Base-by-base conservation (phyloP, 1,140 invertebrate species). In the Caenorhabditis remanei region DNA sequence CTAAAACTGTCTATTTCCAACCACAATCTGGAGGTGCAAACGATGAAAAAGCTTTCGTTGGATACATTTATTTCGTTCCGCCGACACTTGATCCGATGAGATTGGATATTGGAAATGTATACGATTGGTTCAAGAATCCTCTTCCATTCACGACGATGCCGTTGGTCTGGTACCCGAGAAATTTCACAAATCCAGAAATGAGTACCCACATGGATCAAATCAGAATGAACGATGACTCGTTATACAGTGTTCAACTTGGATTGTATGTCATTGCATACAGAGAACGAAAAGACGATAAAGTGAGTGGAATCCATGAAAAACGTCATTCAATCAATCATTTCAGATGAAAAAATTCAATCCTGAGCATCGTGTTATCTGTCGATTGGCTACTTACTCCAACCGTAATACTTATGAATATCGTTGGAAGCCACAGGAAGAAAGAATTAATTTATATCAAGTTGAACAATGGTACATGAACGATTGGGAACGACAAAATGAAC, bases 111-210 rank as follows among this genome's bases (percentile, higher is more conserved):
- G 91, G 92, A 48, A 93, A 92, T 89, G 87, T 92, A n/a, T 93
- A 93, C 61, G 91, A 93, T 84, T 92, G 92, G 92, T 92, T 91
- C 88, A 92, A 93, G 83, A 92, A 93, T 84, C 91, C 91, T 11
- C 71, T 93, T 88, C 48, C 87, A 43, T 84, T 43, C n/a, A 53
- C 90, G 21, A 88, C 88, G 58, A 92, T 92, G 91, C 92, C 92
- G 14, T 86, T 92, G 63, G 86, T 90, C 8, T 92, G 91, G 91
- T 92, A 86, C 65, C 92, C 91, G 11, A 85, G 91, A 58, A 92
- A 92, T 83, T 92, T 92, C 86, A 92, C 91, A n/a, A 93, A 92
- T 86, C 89, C 90, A 4, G 90, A 93, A 63, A 71, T 93, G 14
- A 88, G 89, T 83, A 85, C 24, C 5, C 67, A 90, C 24, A 75